Evolutionary conservation across 2,888 invertebrate species (phyloP), one percentile per base, ranked within the genome.

Genomic region (Hyppa rectilinea): DNA sequence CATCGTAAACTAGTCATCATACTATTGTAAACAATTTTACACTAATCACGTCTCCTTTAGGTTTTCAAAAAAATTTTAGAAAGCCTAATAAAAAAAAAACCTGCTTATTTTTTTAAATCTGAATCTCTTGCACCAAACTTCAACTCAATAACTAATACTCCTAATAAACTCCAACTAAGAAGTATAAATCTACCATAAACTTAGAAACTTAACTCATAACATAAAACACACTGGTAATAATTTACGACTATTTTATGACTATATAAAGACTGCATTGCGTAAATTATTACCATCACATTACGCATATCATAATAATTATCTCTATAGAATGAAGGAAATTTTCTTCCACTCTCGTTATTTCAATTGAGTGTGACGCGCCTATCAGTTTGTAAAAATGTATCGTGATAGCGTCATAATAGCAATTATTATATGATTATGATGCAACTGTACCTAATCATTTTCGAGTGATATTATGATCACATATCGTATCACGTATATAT

Each of bases 341-440:
- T 77, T 74, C 80, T 66, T 50, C 47, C 10, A 78, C 20, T 56
- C n/a, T 4, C n/a, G n/a, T 65, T 62, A 79, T 67, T 47, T 38
- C 53, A 59, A 59, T 40, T 26, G 56, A 14, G 17, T 53, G 34
- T 62, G 53, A 62, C 34, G 17, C n/a, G 20, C 7, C 9, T 53
- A 66, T 59, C 53, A 59, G 12, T 34, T 53, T 53, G 40, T 72
- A 61, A 61, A 64, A 60, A 49, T n/a, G 2, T 64, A 43, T 70
- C 31, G 43, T 59, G 63, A 78, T 78, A 70, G n/a, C 31, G 45
- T 69, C 43, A 47, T 52, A 52, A 12, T 45, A n/a, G 14, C 12
- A 71, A 49, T 61, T 45, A 29, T 38, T 45, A 38, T 20, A 66
- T 66, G 29, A 58, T 47, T 36, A 14, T 67, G 20, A 53, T 55